Conservation (phyloP, 2,113 vertebrate genomes). For the Silurus glanis region DNA sequence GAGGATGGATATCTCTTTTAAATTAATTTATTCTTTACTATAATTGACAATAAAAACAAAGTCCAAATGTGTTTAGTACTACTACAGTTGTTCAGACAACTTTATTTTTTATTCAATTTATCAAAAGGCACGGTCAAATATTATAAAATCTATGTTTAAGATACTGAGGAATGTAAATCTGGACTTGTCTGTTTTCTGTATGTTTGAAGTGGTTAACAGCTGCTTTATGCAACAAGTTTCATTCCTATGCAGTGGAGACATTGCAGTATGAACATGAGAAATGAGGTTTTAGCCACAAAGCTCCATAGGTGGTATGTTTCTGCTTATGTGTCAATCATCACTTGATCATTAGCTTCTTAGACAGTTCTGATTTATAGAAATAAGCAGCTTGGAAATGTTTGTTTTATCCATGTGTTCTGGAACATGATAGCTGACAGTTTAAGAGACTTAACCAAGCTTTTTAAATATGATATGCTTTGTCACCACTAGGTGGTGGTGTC, state of each 20-base stretch:
- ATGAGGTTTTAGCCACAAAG: not conserved
- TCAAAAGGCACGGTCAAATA: not conserved
- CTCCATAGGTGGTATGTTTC: not conserved
- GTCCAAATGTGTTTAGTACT: too few species aligned
- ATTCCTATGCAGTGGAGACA: not conserved
- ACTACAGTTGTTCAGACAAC: not conserved
- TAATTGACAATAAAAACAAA: not conserved
- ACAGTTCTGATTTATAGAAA: not conserved
- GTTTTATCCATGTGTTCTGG: not conserved
- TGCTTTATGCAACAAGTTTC: not conserved
- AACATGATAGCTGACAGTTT: not conserved
- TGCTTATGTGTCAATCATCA: not conserved
- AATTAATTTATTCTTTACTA: not conserved
- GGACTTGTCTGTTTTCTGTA: not conserved
- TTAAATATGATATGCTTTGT: not conserved
- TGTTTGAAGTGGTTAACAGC: not conserved
- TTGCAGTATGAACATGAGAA: not conserved
- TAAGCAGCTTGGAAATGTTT: not conserved
- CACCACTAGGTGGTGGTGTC: conserved; percentile 3
- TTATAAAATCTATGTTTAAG: not conserved
- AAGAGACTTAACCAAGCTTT: not conserved
- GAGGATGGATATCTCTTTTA: not conserved
- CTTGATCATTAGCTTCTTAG: not conserved
- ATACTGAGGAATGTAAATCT: not conserved
- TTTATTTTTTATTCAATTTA: not conserved